Evolutionary conservation across 2,113 vertebrate genomes (phyloP), one percentile per base, ranked within the genome.

Genomic region (Madoqua kirkii): DNA sequence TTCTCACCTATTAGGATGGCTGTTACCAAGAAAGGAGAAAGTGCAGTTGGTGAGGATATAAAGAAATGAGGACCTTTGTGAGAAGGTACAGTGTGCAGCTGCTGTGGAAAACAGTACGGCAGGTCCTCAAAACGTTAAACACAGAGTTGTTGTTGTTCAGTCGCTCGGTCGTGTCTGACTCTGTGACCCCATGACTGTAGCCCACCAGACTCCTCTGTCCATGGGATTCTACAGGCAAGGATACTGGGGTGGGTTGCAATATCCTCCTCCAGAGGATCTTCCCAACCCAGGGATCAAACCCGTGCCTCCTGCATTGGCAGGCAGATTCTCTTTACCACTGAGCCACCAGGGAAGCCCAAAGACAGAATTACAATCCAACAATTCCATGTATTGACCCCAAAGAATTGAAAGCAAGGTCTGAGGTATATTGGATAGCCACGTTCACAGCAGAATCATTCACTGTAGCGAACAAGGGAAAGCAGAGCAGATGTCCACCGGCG

Each of bases 161-260:
- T 43, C 2, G 0, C 23, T 76, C 40, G 43, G 40, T 15, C 3
- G 1, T 14, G 40, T 76, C 12, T 1, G 0, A 76, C 71, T 76
- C 71, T 43, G 23, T 0, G 12, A 76, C 23, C 23, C 40, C 40
- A 76, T 43, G 71, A 43, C 40, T 43, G 6, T 76, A 76, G 71
- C 71, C 71, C 71, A 25, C 71, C 71, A 76, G 71, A 27, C 23
- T 76, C 71, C 71, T 40, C 67, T 27, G 71, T 76, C 71, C 71
- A 43, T 27, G 71, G 71, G 71, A 43, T 76, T 76, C 40, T 76
- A 4, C 6, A 43, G 71, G 40, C 40, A 76, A 43, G 71, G 40
- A 43, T 76, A 27, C 40, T 76, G 40, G 71, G 6, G 71, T 76
- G 40, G 40, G 71, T 76, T 76, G 23, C 25, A 13, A 14, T 43